These are phyloP conservation scores for Tangara arthus DNA, from an alignment of 2,797 vertebrate genomes.

Conservation along the genomic window DNA sequence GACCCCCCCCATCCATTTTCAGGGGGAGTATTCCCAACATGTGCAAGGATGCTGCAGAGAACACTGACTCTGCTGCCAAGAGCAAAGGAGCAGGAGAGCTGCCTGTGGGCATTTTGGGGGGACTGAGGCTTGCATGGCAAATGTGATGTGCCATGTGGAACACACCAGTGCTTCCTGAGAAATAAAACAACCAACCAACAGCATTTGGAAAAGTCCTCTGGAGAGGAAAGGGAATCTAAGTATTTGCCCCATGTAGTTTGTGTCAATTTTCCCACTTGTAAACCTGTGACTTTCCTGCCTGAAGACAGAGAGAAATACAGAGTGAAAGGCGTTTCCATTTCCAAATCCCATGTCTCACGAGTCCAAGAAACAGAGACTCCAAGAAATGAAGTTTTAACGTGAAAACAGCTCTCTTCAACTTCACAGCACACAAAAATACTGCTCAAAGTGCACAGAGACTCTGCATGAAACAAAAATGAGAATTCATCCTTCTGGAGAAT, in stretches of 20 bases:
- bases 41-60: background rate
- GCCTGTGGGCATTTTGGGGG: background rate
- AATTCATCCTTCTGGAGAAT: background rate
- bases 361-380: background rate
- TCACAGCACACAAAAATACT: background rate
- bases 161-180: background rate
- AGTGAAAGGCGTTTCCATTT: background rate
- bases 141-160: background rate
- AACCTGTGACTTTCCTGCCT: conserved; percentile 6
- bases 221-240: background rate
- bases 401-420: background rate
- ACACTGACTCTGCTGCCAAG: background rate
- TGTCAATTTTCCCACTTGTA: conserved; percentile 19
- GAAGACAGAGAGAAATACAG: background rate
- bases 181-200: background rate
- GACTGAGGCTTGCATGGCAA: background rate
- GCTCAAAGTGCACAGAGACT: background rate
- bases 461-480: background rate
- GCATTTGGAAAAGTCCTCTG: background rate
- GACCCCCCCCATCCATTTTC: background rate
- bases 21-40: background rate
- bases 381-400: conserved; percentile 26
- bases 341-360: background rate
- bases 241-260: background rate
- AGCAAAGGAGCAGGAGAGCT: background rate